A percentile compares a stretch with the other conserved stretches of the same genome.
phyloP scores from a whole-genome alignment of 1,140 invertebrate genomes.

The Monochamus saltuarius region DNA sequence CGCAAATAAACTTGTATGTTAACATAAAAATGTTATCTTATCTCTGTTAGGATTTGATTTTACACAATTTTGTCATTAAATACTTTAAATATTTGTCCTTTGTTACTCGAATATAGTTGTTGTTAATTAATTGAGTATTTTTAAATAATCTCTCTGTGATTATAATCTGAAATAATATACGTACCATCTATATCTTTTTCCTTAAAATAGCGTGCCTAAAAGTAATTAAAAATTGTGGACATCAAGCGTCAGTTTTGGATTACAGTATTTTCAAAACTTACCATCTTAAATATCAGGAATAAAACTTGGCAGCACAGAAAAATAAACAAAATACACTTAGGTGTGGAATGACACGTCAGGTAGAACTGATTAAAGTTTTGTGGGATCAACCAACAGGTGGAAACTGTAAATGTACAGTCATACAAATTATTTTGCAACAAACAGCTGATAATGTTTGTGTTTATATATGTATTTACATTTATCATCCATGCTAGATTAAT shows the following conservation, averaged over 20 bases:
- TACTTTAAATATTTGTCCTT: conserved; percentile 5
- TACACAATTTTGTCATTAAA: neutral
- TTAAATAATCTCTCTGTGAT: no score
- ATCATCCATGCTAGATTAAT: neutral
- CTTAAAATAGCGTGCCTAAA: conserved; percentile 77
- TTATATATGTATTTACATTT: neutral
- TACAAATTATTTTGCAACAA: neutral
- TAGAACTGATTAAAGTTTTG: neutral
- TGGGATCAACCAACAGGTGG: conserved; percentile 8
- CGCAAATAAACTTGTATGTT: no score
- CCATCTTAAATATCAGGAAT: no score
- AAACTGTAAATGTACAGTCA: conserved; percentile 22
- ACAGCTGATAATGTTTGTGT: neutral
- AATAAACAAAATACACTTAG: no score
- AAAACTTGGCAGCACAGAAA: no score
- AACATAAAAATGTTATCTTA: no score
- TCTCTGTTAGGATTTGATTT: no score
- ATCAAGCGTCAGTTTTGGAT: no score
- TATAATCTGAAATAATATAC: conserved; percentile 26
- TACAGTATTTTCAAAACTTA: no score
- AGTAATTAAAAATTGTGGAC: conserved; percentile 27
- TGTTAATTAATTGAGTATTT: no score
- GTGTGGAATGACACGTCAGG: conserved; percentile 11
- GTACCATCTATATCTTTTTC: conserved; percentile 83
- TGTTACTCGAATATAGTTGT: neutral